These are phyloP conservation scores for Melangyna quadrimaculata DNA, from an alignment of 2,888 invertebrate species.

Conservation along the genomic window DNA sequence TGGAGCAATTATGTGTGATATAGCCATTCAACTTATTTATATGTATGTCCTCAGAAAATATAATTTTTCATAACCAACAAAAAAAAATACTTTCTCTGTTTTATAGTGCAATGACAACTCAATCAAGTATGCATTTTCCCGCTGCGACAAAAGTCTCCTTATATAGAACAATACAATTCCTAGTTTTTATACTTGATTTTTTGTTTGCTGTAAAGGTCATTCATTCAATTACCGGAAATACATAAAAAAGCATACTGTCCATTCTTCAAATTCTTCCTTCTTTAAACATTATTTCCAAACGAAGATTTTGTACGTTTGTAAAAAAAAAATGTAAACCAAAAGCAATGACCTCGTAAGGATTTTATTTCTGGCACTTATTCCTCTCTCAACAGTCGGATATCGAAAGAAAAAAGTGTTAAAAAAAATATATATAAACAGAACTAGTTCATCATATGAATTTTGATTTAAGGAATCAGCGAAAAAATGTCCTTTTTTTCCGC, in stretches of 20 bases:
- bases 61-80: background rate
- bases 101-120: background rate
- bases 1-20: no score
- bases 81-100: background rate
- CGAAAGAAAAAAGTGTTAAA: background rate
- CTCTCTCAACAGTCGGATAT: constrained; percentile 15
- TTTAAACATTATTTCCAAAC: constrained; percentile 15
- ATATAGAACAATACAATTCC: background rate
- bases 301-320: background rate
- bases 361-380: constrained; percentile 44
- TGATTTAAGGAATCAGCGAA: constrained; percentile 26
- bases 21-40: no score
- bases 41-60: background rate
- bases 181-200: background rate
- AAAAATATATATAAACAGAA: constrained; percentile 11
- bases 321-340: constrained; percentile 20
- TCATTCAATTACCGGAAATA: background rate
- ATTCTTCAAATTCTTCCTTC: background rate
- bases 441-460: constrained; percentile 31
- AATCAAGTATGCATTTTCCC: background rate
- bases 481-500: constrained; percentile 26
- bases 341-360: constrained; percentile 56
- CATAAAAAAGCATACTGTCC: background rate
- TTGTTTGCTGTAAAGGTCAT: background rate
- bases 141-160: background rate